phyloP scores from a whole-genome alignment of 2,888 invertebrate genomes.

The Polietes domitor region DNA sequence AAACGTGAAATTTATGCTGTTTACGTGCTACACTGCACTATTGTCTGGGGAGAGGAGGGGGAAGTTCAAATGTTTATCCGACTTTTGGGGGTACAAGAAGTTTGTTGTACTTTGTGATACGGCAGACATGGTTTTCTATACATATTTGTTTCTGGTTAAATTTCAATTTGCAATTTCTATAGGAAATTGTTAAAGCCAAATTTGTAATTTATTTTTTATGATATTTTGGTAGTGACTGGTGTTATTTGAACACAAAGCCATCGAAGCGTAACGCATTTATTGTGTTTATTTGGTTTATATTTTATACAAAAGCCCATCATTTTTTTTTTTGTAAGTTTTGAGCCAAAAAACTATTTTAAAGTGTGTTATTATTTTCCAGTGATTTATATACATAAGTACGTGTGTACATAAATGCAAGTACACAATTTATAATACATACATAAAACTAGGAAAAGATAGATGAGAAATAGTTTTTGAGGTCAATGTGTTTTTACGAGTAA shows the following conservation, averaged over 20 bases:
- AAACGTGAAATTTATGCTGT: conserved; percentile 35
- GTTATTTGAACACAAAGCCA: conserved; percentile 34
- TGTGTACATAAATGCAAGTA: too few species aligned
- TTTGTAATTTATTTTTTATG: conserved; percentile 19
- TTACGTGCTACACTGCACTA: conserved; percentile 26
- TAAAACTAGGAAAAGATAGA: background rate
- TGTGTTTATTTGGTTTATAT: conserved; percentile 56
- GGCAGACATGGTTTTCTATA: background rate
- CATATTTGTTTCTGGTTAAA: conserved; percentile 45
- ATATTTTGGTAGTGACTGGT: conserved; percentile 36
- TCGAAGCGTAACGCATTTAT: conserved; percentile 52
- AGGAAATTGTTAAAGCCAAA: conserved; percentile 17
- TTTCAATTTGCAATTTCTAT: conserved; percentile 19
- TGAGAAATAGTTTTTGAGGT: background rate
- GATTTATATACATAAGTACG: too few species aligned
- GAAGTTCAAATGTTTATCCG: conserved; percentile 1
- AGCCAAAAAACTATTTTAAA: background rate
- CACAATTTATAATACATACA: background rate
- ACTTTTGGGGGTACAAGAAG: background rate
- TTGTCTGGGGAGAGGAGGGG: background rate
- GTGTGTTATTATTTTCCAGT: conserved; percentile 2
- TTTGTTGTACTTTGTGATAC: background rate
- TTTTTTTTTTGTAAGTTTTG: background rate
- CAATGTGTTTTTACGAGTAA: background rate
- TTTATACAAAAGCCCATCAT: conserved; percentile 25